Evolutionary conservation across 1,140 invertebrate genomes (phyloP).

Genomic region (Trichoplusia ni): DNA sequence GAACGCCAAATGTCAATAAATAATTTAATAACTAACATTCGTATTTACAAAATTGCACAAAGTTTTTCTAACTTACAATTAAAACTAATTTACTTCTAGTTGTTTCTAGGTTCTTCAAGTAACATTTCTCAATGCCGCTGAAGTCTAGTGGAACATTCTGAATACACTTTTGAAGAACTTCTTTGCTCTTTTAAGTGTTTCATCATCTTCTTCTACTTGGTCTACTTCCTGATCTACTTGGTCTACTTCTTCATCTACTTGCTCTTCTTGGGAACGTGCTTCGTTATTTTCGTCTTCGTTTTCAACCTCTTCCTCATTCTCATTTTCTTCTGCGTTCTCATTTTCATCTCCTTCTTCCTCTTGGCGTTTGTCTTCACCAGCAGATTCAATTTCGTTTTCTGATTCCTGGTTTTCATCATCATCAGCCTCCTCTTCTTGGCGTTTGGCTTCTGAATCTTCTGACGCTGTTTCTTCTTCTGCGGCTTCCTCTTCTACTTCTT

Average conservation of each 20-base stretch:
- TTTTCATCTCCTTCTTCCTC: neutral
- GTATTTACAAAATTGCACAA: constrained; percentile 80
- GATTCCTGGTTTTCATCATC: constrained; percentile 10
- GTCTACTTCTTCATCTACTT: neutral
- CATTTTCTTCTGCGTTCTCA: neutral
- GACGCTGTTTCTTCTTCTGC: constrained; percentile 31
- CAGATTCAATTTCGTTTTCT: neutral
- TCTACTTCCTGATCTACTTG: neutral
- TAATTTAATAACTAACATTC: constrained; percentile 34
- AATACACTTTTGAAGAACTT: constrained; percentile 53
- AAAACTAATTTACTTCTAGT: constrained; percentile 51
- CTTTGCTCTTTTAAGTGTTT: neutral
- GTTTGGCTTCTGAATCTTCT: constrained; percentile 23
- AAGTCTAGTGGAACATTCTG: constrained; percentile 54
- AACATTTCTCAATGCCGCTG: constrained; percentile 58
- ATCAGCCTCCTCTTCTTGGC: constrained; percentile 26
- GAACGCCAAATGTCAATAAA: neutral
- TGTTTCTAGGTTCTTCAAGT: constrained; percentile 51
- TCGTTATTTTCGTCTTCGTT: neutral
- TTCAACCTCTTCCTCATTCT: neutral
- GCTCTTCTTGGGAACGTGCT: no score
- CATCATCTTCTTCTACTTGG: neutral
- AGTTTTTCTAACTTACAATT: constrained; percentile 60
- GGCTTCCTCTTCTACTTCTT: constrained; percentile 31
- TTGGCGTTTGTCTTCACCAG: constrained; percentile 11